A percentile compares a stretch with the other conserved stretches of the same genome.
These are phyloP conservation scores for Bombus confusus DNA, from an alignment of 1,140 invertebrate species.

Conservation along the genomic window DNA sequence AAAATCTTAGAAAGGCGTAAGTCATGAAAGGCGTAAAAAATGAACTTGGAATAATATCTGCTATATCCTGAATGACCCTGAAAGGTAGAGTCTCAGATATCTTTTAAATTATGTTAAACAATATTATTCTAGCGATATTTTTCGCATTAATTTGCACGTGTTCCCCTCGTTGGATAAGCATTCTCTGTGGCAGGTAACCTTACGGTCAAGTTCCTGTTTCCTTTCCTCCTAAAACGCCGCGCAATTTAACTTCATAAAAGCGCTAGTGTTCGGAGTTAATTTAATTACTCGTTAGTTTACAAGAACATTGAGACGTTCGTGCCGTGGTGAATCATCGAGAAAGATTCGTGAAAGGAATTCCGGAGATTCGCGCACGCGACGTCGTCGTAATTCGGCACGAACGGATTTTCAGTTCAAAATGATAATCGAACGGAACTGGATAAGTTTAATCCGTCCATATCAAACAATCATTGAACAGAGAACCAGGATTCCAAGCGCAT, in stretches of 20 bases:
- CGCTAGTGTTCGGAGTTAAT: background rate
- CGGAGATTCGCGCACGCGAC: background rate
- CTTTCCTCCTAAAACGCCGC: background rate
- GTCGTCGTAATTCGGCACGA: background rate
- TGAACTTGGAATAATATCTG: no score
- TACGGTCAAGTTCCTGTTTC: background rate
- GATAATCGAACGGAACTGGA: constrained; percentile 12
- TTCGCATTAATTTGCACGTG: background rate
- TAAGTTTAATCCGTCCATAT: constrained; percentile 19
- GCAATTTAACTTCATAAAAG: constrained; percentile 3
- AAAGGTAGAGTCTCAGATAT: no score
- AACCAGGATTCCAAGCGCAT: no score
- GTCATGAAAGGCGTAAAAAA: no score
- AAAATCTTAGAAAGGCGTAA: no score
- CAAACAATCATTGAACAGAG: background rate
- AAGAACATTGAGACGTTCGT: background rate
- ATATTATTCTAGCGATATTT: background rate
- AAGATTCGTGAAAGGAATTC: constrained; percentile 7
- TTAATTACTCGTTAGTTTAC: constrained; percentile 7
- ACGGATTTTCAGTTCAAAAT: background rate
- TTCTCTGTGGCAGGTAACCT: background rate
- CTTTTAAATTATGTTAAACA: background rate
- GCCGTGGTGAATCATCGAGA: background rate
- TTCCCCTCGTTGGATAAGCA: background rate
- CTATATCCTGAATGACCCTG: no score